phyloP scores from a whole-genome alignment of 1,140 invertebrate species.

The Xylocopa sonorina region DNA sequence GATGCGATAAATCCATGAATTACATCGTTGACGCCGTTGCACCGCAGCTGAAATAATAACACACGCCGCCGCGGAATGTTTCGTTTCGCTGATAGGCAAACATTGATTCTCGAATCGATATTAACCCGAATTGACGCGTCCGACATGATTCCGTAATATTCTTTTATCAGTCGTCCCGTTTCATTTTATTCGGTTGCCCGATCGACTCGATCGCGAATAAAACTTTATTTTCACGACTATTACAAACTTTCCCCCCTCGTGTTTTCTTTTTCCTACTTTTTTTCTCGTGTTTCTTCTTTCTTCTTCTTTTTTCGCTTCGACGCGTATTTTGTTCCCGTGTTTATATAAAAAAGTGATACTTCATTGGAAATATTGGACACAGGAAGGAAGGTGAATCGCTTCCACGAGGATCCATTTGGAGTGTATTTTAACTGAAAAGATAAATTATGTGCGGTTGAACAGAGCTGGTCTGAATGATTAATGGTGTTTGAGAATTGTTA shows the following conservation, averaged over 20 bases:
- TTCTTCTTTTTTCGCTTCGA: no score
- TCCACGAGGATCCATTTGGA: no score
- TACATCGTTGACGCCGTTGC: slow-evolving; percentile 17
- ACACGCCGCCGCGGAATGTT: neutral
- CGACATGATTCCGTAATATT: neutral
- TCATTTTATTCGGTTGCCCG: neutral
- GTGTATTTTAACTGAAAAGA: neutral
- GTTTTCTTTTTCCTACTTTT: neutral
- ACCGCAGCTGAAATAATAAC: slow-evolving; percentile 45
- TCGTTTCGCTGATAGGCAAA: slow-evolving; percentile 25
- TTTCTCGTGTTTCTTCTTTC: neutral
- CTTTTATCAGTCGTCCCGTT: neutral
- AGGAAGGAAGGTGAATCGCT: no score
- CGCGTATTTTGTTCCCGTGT: neutral
- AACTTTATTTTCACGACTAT: neutral
- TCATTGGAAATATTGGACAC: no score
- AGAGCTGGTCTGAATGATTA: neutral
- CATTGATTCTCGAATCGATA: slow-evolving; percentile 7
- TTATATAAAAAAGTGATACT: neutral
- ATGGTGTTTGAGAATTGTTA: neutral
- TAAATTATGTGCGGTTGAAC: neutral
- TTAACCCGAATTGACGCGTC: neutral
- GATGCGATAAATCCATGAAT: slow-evolving; percentile 41
- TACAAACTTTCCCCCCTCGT: neutral
- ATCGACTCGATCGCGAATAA: no score